phyloP scores from a whole-genome alignment of 2,113 vertebrate genomes.

The Chamaetylas fuelleborni region DNA sequence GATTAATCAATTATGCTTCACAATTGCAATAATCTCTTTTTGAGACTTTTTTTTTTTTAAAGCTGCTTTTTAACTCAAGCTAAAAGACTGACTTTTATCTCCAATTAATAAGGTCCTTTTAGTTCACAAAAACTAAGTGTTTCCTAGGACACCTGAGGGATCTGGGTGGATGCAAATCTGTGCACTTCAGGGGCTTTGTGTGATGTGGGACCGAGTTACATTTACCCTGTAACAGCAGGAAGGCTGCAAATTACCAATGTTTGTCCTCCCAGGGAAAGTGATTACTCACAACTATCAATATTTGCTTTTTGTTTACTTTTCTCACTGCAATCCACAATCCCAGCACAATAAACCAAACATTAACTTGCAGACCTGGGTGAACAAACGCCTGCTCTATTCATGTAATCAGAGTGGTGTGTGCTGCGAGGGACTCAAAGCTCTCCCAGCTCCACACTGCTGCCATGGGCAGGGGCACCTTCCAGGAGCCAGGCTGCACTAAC shows the following conservation, averaged over 20 bases:
- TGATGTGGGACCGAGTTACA: fast-evolving
- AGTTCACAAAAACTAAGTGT: background rate
- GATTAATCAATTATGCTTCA: background rate
- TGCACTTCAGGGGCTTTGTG: background rate
- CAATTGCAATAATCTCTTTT: background rate
- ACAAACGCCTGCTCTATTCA: background rate
- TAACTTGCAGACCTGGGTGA: background rate
- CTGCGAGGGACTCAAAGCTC: background rate
- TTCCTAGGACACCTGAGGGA: background rate
- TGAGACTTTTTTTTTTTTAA: background rate
- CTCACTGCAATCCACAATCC: background rate
- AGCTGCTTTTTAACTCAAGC: background rate
- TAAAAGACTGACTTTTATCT: background rate
- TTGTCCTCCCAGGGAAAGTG: background rate
- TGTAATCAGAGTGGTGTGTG: background rate
- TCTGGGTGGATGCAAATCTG: background rate
- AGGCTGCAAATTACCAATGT: background rate
- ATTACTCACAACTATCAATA: background rate
- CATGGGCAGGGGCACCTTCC: background rate
- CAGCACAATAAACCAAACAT: background rate
- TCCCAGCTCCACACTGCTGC: background rate
- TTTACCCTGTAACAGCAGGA: background rate
- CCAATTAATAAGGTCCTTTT: background rate
- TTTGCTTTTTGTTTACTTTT: background rate
- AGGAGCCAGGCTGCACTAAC: background rate